phyloP scores from a whole-genome alignment of 53 echinoderm and acorn worm genomes.

The Temnopleurus reevesii region DNA sequence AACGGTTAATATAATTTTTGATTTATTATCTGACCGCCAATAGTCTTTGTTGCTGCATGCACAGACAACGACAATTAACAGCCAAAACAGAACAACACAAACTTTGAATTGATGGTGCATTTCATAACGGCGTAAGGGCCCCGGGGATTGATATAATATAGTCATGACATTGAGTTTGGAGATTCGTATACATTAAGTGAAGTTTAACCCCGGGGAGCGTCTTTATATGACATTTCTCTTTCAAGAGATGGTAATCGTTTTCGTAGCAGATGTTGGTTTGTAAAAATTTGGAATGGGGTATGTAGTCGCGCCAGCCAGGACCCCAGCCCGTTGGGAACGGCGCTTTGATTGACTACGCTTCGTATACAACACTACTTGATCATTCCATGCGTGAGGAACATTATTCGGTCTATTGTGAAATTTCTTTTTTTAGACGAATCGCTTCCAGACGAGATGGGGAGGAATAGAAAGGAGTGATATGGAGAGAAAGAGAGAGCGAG shows the following conservation, averaged over 20 bases:
- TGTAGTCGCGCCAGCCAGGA: not conserved
- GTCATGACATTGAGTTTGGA: constrained; percentile 20
- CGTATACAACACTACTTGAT: constrained; percentile 15
- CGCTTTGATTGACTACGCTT: constrained; percentile 44
- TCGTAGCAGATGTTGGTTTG: constrained; percentile 35
- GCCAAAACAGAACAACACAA: not conserved
- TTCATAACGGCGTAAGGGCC: not conserved
- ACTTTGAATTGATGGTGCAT: constrained; percentile 32
- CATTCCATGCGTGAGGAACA: constrained; percentile 29
- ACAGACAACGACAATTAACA: not conserved
- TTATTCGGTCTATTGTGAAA: constrained; percentile 31
- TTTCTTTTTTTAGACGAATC: not conserved
- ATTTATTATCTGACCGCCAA: not conserved
- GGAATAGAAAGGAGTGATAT: not conserved
- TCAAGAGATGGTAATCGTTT: constrained; percentile 28
- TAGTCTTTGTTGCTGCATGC: not conserved
- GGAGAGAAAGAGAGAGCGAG: not conserved
- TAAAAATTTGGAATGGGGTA: not conserved
- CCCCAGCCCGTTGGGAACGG: constrained; percentile 47
- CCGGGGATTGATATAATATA: constrained; percentile 20
- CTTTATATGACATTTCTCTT: not conserved
- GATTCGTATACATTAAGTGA: constrained; percentile 35
- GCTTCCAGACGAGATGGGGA: not conserved
- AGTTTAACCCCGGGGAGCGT: constrained; percentile 23
- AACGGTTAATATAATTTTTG: not conserved